Evolutionary conservation across 2,113 vertebrate species (phyloP).

Genomic region (Lophochroa leadbeateri): DNA sequence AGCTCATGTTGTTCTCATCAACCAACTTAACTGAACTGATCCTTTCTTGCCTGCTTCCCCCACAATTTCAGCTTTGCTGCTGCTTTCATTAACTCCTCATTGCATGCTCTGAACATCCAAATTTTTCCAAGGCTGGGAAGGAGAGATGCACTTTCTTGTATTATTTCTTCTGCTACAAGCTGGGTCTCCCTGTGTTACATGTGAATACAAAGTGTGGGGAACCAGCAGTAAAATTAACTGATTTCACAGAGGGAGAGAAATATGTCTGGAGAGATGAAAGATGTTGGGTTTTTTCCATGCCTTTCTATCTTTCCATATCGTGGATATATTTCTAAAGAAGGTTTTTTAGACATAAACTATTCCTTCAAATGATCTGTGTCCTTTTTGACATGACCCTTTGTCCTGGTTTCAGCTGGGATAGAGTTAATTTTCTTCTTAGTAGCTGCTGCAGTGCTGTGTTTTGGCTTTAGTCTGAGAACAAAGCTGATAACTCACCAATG

Average conservation of each 20-base stretch:
- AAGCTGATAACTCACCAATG: not conserved
- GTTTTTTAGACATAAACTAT: not conserved
- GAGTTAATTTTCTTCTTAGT: not conserved
- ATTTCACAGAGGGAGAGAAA: not conserved
- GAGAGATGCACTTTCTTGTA: not conserved
- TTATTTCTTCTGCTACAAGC: not conserved
- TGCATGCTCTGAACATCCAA: fast-evolving
- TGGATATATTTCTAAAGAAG: not conserved
- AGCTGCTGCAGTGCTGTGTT: not conserved
- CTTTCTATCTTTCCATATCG: not conserved
- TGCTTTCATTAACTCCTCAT: not conserved
- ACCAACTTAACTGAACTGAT: not conserved
- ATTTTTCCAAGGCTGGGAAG: not conserved
- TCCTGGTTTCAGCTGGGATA: not conserved
- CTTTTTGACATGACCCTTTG: not conserved
- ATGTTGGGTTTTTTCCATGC: fast-evolving
- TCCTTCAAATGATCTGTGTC: not conserved
- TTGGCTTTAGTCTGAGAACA: not conserved
- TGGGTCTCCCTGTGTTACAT: not conserved
- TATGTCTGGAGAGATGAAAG: not conserved
- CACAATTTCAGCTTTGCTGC: not conserved
- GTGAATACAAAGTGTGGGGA: not conserved
- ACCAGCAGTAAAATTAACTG: not conserved
- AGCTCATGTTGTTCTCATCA: not conserved
- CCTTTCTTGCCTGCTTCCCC: not conserved